Conservation (phyloP, 1,140 invertebrate species). For the Campoletis sonorensis region DNA sequence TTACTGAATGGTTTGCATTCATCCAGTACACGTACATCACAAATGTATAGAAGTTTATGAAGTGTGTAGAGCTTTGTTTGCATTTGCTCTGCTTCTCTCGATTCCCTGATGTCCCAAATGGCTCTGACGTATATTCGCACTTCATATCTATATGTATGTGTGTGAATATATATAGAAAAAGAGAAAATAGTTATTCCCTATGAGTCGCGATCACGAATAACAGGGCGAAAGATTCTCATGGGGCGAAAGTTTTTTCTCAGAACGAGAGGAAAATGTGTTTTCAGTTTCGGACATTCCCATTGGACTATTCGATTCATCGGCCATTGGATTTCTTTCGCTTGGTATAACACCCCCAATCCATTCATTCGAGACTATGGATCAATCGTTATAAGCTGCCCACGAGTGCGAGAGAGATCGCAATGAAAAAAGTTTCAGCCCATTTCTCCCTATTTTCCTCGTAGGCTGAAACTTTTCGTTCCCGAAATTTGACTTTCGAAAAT, state of each 20-base stretch:
- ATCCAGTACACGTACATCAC: not conserved
- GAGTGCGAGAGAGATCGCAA: no score
- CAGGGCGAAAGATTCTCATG: not conserved
- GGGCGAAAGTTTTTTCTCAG: conserved; percentile 22
- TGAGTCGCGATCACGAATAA: not conserved
- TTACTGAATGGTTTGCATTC: not conserved
- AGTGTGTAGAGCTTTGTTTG: conserved; percentile 3
- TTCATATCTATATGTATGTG: not conserved
- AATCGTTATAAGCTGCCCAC: no score
- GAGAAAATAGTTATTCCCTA: not conserved
- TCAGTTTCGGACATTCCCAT: not conserved
- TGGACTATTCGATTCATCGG: not conserved
- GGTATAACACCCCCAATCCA: not conserved
- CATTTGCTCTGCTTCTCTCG: not conserved
- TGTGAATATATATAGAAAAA: conserved; percentile 5
- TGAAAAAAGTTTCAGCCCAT: no score
- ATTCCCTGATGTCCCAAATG: not conserved
- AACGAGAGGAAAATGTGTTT: not conserved
- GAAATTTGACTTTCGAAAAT: no score
- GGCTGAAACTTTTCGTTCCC: no score
- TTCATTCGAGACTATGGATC: no score
- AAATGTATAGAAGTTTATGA: not conserved
- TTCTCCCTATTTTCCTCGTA: no score
- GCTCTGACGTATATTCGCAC: not conserved
- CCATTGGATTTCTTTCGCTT: not conserved